Evolutionary conservation across 2,797 vertebrate genomes (phyloP).

Genomic region (Heteromormyrus szaboi): DNA sequence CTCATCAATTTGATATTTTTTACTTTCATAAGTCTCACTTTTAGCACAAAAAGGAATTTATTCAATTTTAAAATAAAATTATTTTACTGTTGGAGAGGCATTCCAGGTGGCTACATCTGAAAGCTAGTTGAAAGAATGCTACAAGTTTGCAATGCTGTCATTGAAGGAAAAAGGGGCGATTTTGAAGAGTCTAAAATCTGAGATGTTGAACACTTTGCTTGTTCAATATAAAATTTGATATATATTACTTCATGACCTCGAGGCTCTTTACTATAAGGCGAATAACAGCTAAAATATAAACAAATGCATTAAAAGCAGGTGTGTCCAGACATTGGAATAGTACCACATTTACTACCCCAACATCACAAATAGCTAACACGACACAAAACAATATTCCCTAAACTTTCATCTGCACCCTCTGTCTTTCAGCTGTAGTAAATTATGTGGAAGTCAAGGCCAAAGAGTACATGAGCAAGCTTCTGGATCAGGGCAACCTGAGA

Average conservation of each 20-base stretch:
- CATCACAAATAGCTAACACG: not conserved
- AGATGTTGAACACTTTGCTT: not conserved
- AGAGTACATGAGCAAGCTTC: slow-evolving; percentile 61
- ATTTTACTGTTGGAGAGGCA: not conserved
- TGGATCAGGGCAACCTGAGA: slow-evolving; percentile 66
- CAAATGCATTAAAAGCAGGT: not conserved
- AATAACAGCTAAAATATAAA: not conserved
- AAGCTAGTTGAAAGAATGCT: not conserved
- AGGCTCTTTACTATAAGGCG: not conserved
- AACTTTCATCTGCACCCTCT: not conserved
- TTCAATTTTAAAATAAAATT: not conserved
- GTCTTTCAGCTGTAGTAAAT: slow-evolving; percentile 41
- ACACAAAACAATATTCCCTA: not conserved
- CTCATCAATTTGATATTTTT: not conserved
- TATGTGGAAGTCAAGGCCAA: slow-evolving; percentile 51
- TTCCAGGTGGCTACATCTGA: not conserved
- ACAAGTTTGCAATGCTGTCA: not conserved
- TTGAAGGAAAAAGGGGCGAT: not conserved
- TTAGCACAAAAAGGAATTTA: not conserved
- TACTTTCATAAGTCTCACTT: not conserved
- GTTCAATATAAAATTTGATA: not conserved
- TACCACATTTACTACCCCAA: not conserved
- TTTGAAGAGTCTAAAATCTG: not conserved
- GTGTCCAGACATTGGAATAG: not conserved
- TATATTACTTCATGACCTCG: not conserved